Conservation (phyloP, 2,797 vertebrate species). For the Phoeniculus purpureus region DNA sequence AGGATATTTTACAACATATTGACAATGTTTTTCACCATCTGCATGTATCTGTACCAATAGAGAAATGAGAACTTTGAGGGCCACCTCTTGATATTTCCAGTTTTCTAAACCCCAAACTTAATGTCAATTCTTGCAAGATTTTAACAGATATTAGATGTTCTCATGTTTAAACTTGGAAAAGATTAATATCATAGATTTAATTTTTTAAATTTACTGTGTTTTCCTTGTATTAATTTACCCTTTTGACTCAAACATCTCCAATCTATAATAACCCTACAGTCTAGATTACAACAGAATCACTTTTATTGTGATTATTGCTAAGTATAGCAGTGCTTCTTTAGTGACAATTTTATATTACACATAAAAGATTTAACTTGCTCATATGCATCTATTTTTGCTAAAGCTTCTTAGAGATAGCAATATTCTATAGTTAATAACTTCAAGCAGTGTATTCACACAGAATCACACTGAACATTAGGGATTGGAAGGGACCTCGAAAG, state of each 20-base stretch:
- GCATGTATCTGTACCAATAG: not conserved
- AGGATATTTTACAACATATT: not conserved
- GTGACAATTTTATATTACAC: not conserved
- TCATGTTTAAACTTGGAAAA: not conserved
- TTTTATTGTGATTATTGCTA: not conserved
- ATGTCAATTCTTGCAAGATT: not conserved
- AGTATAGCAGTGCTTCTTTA: not conserved
- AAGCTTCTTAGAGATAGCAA: not conserved
- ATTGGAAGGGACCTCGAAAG: too few species aligned
- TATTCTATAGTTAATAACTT: not conserved
- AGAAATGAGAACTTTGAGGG: not conserved
- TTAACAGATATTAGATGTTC: not conserved
- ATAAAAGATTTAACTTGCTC: not conserved
- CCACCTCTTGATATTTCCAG: accelerated
- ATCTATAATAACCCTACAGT: not conserved
- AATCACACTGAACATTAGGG: too few species aligned
- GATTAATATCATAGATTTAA: not conserved
- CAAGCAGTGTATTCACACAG: not conserved
- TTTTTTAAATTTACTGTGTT: not conserved
- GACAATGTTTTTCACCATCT: not conserved
- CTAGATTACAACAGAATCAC: not conserved
- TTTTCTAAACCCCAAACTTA: not conserved
- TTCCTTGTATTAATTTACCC: not conserved
- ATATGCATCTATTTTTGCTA: not conserved
- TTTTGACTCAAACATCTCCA: not conserved